Conservation (phyloP, 2,113 vertebrate genomes). For the Argyrosomus japonicus region DNA sequence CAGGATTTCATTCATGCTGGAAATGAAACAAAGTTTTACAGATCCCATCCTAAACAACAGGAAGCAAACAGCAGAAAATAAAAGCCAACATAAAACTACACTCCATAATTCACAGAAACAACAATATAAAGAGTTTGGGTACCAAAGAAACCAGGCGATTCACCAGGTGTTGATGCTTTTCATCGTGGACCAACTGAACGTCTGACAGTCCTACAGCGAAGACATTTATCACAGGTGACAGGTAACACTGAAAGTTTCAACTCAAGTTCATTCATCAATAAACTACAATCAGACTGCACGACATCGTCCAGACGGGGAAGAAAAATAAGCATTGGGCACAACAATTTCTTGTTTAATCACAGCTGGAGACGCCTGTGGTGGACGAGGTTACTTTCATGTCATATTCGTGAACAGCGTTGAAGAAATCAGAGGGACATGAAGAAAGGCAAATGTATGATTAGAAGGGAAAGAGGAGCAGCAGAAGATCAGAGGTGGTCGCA, state of each 20-base stretch:
- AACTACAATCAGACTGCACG: too few species aligned
- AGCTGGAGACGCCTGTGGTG: not conserved
- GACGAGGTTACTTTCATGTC: not conserved
- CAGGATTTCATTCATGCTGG: too few species aligned
- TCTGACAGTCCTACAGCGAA: not conserved
- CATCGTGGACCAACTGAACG: too few species aligned
- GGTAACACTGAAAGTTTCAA: too few species aligned
- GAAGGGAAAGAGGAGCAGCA: not conserved
- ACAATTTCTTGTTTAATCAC: not conserved
- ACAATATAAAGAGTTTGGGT: too few species aligned
- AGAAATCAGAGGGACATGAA: not conserved
- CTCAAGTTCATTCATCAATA: too few species aligned
- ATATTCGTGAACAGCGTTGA: not conserved
- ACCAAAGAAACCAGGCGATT: too few species aligned
- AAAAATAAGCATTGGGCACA: not conserved
- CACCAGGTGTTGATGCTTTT: too few species aligned
- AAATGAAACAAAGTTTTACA: too few species aligned
- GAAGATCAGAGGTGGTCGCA: constrained; percentile 7
- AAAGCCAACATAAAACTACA: too few species aligned
- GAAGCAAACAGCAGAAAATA: not conserved
- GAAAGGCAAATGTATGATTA: not conserved
- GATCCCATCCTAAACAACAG: too few species aligned
- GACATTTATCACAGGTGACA: not conserved
- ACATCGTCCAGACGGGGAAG: not conserved
- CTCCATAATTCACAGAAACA: too few species aligned